Conservation (phyloP, 2,888 invertebrate genomes). For the Orthonychiurus folsomi region DNA sequence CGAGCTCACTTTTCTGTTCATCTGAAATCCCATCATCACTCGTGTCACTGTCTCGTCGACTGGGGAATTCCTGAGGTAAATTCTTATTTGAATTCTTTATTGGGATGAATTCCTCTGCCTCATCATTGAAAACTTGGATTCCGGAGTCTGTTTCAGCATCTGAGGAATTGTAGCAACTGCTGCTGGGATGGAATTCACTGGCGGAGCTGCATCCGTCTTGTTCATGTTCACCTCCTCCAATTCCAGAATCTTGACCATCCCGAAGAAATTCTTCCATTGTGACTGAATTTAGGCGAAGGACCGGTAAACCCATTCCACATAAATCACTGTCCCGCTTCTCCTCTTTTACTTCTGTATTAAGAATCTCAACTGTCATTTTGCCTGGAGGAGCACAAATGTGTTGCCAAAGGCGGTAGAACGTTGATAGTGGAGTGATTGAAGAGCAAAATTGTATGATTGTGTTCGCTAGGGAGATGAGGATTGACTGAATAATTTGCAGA, state of each 20-base stretch:
- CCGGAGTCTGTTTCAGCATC: not conserved
- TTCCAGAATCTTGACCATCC: not conserved
- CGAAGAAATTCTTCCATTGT: constrained; percentile 13
- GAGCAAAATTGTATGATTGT: no score
- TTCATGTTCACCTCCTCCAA: not conserved
- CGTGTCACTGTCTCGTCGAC: constrained; percentile 29
- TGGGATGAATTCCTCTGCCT: not conserved
- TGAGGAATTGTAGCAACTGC: not conserved
- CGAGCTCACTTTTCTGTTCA: constrained; percentile 46
- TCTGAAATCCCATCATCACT: constrained; percentile 14
- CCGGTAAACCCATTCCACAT: constrained; percentile 6
- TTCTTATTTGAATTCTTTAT: not conserved
- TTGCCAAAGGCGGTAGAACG: not conserved
- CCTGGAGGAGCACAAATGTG: not conserved
- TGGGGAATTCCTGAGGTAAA: not conserved
- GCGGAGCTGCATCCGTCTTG: not conserved
- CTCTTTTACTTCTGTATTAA: not conserved
- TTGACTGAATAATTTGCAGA: not conserved
- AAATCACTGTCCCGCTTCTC: not conserved
- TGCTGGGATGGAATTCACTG: not conserved
- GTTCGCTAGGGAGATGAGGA: not conserved
- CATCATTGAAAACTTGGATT: not conserved
- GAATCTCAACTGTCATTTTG: constrained; percentile 2
- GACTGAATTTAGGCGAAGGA: constrained; percentile 22
- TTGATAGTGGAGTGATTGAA: no score